phyloP scores from a whole-genome alignment of 2,113 vertebrate species.

The Oreocharis arfaki region DNA sequence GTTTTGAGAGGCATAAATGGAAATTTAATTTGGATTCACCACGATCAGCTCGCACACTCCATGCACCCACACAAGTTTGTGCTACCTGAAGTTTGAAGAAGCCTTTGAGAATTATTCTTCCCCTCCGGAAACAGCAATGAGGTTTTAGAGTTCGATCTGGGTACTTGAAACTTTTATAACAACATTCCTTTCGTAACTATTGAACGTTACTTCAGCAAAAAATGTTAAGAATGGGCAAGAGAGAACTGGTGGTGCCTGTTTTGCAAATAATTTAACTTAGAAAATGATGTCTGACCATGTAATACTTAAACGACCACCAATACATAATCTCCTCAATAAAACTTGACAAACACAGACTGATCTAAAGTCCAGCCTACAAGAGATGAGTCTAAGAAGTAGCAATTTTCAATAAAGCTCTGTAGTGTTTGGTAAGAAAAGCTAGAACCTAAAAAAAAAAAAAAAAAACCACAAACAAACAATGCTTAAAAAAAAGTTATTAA shows the following conservation, averaged over 20 bases:
- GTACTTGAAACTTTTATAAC: neutral
- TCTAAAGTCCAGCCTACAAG: neutral
- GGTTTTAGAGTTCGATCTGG: neutral
- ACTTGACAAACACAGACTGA: neutral
- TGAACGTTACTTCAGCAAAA: neutral
- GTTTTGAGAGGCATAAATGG: slow-evolving; percentile 16
- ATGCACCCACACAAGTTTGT: neutral
- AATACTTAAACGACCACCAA: neutral
- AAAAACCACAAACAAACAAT: too few species aligned
- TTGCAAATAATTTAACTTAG: neutral
- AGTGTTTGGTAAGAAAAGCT: neutral
- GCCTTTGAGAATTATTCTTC: neutral
- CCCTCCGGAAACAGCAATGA: neutral
- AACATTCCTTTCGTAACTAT: neutral
- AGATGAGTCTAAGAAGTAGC: neutral
- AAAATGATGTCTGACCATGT: neutral
- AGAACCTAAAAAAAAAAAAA: neutral
- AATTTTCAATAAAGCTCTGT: neutral
- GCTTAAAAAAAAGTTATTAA: neutral
- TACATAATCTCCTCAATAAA: neutral
- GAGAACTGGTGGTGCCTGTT: neutral
- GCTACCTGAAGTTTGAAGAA: neutral
- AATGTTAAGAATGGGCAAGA: neutral
- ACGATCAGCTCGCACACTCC: neutral
- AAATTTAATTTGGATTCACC: slow-evolving; percentile 8